phyloP scores from a whole-genome alignment of 2,888 invertebrate genomes.

The Eledona agricola region DNA sequence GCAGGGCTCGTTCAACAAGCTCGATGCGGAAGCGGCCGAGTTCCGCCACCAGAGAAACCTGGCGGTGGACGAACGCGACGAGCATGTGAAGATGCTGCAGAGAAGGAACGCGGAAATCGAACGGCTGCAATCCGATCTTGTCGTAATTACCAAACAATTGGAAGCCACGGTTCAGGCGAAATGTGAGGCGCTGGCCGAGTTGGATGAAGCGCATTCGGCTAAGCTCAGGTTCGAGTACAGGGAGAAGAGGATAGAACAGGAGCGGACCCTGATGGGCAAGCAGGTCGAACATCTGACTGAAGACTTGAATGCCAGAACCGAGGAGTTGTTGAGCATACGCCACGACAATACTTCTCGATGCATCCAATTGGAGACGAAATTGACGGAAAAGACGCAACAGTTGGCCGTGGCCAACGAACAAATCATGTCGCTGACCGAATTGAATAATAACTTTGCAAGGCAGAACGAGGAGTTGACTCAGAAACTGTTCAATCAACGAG shows the following conservation, averaged over 20 bases:
- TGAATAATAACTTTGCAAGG: slow-evolving; percentile 72
- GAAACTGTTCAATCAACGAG: slow-evolving; percentile 76
- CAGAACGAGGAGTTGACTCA: slow-evolving; percentile 76
- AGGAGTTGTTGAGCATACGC: slow-evolving; percentile 79
- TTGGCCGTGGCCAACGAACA: slow-evolving; percentile 75
- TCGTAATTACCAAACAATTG: slow-evolving; percentile 76
- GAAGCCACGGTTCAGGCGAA: slow-evolving; percentile 80
- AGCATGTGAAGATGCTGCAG: slow-evolving; percentile 75
- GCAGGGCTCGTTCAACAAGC: slow-evolving; percentile 69
- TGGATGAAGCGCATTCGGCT: slow-evolving; percentile 83
- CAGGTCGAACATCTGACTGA: slow-evolving; percentile 82
- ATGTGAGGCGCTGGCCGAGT: slow-evolving; percentile 81
- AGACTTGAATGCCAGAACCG: slow-evolving; percentile 80
- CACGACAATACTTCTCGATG: slow-evolving; percentile 75
- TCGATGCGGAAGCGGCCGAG: slow-evolving; percentile 73
- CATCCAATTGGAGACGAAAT: slow-evolving; percentile 76
- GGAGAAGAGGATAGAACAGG: slow-evolving; percentile 86
- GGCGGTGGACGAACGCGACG: slow-evolving; percentile 79
- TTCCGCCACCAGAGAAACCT: slow-evolving; percentile 75
- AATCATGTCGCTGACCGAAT: slow-evolving; percentile 73
- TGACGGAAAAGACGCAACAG: slow-evolving; percentile 83
- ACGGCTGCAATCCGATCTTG: slow-evolving; percentile 74
- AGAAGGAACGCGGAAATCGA: slow-evolving; percentile 78
- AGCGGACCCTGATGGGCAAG: slow-evolving; percentile 76
- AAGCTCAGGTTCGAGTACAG: slow-evolving; percentile 81